Evolutionary conservation across 1,140 invertebrate genomes (phyloP), one percentile per base, ranked within the genome.

Genomic region (Macrosteles quadrilineatus): DNA sequence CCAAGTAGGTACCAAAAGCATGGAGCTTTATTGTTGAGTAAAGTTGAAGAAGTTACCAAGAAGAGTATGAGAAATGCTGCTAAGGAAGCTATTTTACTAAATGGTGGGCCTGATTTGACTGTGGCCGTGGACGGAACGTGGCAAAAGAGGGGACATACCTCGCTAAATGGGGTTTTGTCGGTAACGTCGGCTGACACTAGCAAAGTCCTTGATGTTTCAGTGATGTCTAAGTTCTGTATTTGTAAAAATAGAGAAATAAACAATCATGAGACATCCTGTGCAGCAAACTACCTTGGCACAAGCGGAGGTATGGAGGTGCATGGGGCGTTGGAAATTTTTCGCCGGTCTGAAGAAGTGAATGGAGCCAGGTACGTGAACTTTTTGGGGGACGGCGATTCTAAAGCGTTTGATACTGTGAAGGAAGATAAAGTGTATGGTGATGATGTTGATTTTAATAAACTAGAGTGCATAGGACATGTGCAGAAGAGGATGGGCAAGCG

Each of bases 251-350:
- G 29, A 40, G 31, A 12, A 3, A 14, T 2, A 12, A 36, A 70
- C 25, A 40, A n/a, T 11, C 32, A 68, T 23, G 30, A 45, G 68
- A 2, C 57, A 3, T 14, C 29, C 11, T 74, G 75, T 59, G 19
- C 45, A 17, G 70, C 43, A 25, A 76, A 76, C 67, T 72, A 71
- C 45, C 19, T 19, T 40, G 69, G 71, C 50, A 71, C 53, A 30
- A 72, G 71, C 66, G 74, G 66, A 45, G 69, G 67, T 59, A 74
- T 75, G 74, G 73, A 75, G 50, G 68, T 71, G 17, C 59, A 64
- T 19, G 69, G 71, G 30, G 68, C 70, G 27, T 36, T 68, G 50
- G 62, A 74, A 67, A 74, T 75, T 27, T 73, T 72, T 71, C 29
- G 67, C 43, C 40, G 71, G 30, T 75, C 67, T 14, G 21, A 53